phyloP scores from a whole-genome alignment of 2,113 vertebrate genomes.

The Irena cyanogastra region DNA sequence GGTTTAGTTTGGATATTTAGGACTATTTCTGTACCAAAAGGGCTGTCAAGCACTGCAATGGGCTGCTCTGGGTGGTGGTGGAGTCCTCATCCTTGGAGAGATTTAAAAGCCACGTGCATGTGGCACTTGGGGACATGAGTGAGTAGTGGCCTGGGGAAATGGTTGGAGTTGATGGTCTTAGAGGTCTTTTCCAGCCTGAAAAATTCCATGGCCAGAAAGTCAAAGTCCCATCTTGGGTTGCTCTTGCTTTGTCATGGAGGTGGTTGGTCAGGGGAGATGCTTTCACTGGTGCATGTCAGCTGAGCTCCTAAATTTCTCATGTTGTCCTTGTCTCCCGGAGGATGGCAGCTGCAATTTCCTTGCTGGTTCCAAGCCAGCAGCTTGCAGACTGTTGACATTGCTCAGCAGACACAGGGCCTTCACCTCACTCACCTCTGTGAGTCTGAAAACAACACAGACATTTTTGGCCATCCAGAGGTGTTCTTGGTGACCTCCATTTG shows the following conservation, averaged over 20 bases:
- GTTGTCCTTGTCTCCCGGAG: conserved; percentile 7
- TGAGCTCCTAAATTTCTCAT: neutral
- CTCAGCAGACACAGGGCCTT: neutral
- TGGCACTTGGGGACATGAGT: neutral
- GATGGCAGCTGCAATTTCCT: conserved; percentile 10
- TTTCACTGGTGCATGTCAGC: neutral
- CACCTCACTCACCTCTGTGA: neutral
- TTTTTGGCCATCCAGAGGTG: neutral
- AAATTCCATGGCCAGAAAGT: neutral
- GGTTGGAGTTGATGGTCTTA: neutral
- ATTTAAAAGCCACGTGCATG: neutral
- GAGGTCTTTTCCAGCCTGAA: neutral
- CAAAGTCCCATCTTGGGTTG: neutral
- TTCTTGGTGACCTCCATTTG: neutral
- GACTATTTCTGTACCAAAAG: neutral
- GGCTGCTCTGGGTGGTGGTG: neutral
- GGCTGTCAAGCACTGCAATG: neutral
- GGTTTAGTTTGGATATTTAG: neutral
- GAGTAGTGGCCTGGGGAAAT: neutral
- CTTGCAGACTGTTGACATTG: neutral
- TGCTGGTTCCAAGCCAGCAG: conserved; percentile 16
- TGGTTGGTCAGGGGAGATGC: neutral
- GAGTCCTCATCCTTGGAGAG: neutral
- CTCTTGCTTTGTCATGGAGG: neutral
- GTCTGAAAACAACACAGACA: neutral